Conservation (phyloP, 2,113 vertebrate genomes). For the Machaerirhynchus nigripectus region DNA sequence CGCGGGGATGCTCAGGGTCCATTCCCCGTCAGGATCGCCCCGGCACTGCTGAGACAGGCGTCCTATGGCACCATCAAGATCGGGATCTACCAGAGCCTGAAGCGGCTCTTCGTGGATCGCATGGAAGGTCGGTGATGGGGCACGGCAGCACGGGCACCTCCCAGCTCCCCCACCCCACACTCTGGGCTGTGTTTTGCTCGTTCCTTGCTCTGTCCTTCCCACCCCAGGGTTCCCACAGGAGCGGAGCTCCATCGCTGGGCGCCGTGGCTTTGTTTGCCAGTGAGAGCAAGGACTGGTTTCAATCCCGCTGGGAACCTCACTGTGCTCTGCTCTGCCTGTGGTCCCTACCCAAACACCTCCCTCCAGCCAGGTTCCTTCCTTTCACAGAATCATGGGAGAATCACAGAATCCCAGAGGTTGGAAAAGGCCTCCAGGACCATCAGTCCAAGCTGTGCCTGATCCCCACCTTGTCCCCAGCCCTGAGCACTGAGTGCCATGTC, state of each 20-base stretch:
- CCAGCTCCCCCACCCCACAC: not conserved
- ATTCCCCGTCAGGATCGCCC: conserved; percentile 80
- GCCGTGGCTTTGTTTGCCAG: not conserved
- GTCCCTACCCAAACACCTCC: not conserved
- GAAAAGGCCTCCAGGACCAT: not conserved
- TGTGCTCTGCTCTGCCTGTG: not conserved
- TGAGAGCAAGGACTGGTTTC: not conserved
- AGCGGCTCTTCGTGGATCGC: conserved; percentile 88
- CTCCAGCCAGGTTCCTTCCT: not conserved
- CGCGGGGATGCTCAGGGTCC: not conserved
- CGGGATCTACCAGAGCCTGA: conserved; percentile 94
- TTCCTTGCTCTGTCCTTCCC: not conserved
- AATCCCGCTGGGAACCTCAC: rapidly evolving
- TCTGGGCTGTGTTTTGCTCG: not conserved
- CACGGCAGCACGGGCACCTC: not conserved
- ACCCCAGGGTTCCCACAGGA: not conserved
- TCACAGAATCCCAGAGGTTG: not conserved
- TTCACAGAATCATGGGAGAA: not conserved
- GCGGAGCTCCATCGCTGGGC: rapidly evolving
- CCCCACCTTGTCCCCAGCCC: not conserved
- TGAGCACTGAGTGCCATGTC: not conserved
- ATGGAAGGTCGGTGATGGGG: conserved; percentile 83
- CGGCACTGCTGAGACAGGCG: conserved; percentile 89
- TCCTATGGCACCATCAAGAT: conserved; percentile 98
- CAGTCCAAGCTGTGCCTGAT: rapidly evolving